These are phyloP conservation scores for Thereva unica DNA, from an alignment of 2,888 invertebrate species.

Conservation along the genomic window DNA sequence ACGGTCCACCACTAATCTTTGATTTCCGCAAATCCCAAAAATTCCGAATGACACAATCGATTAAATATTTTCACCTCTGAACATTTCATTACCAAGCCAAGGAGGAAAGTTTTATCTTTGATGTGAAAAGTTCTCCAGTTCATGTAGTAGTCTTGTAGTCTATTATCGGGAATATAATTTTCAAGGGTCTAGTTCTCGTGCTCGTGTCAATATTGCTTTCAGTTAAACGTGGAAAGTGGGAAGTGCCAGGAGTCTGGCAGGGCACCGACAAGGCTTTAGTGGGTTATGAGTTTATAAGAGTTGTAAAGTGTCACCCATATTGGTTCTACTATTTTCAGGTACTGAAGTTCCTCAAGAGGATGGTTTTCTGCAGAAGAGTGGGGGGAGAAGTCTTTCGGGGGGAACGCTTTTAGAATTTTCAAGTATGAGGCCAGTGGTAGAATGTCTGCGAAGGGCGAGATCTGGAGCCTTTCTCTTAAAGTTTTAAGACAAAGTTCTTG, in stretches of 20 bases:
- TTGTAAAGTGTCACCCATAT: constrained; percentile 27
- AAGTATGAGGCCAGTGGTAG: too few species aligned
- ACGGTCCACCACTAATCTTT: too few species aligned
- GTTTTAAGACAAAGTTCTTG: constrained; percentile 23
- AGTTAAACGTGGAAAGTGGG: constrained; percentile 24
- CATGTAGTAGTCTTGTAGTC: constrained; percentile 2
- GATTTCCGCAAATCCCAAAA: too few species aligned
- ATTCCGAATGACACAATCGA: too few species aligned
- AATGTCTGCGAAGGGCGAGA: too few species aligned
- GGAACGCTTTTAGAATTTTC: constrained; percentile 10
- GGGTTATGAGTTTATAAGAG: constrained; percentile 26
- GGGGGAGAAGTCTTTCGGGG: too few species aligned
- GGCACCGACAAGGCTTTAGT: too few species aligned
- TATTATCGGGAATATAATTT: constrained; percentile 31
- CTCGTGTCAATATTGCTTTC: constrained; percentile 25
- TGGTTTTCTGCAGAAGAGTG: too few species aligned
- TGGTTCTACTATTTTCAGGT: constrained; percentile 20
- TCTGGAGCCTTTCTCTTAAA: neutral
- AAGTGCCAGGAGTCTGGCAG: constrained; percentile 14
- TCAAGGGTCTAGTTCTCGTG: constrained; percentile 29
- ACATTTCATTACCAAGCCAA: too few species aligned
- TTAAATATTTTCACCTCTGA: too few species aligned
- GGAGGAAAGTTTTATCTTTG: constrained; percentile 28
- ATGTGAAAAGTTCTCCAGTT: constrained; percentile 26
- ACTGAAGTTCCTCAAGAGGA: constrained; percentile 6